These are phyloP conservation scores for Chaenogobius annularis DNA, from an alignment of 2,113 vertebrate species.

Conservation along the genomic window DNA sequence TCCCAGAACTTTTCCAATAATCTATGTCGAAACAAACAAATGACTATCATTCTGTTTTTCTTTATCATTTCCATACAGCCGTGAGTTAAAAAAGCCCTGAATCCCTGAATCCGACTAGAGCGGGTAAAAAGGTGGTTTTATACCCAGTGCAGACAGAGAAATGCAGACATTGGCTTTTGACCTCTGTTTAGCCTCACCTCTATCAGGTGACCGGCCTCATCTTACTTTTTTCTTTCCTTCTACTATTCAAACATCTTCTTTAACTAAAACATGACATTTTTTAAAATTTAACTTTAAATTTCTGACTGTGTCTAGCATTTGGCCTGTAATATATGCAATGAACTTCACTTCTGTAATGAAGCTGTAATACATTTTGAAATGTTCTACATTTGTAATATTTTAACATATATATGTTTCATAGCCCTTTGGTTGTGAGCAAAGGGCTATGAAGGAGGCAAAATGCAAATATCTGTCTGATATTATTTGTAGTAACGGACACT, in stretches of 20 bases:
- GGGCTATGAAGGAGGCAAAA: too few species aligned
- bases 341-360: neutral
- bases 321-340: neutral
- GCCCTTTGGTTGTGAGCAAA: too few species aligned
- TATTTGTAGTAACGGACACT: too few species aligned
- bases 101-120: constrained; percentile 3
- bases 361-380: neutral
- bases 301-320: neutral
- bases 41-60: constrained; percentile 5
- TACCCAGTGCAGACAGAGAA: constrained; percentile 11
- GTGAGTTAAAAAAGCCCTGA: neutral
- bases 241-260: neutral
- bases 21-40: neutral
- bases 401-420: too few species aligned
- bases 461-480: too few species aligned
- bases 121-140: neutral
- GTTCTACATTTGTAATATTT: neutral
- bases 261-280: too few species aligned
- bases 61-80: constrained; percentile 3
- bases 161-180: constrained; percentile 13
- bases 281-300: neutral
- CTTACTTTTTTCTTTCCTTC: neutral
- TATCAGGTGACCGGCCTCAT: constrained; percentile 12
- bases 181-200: constrained; percentile 5
- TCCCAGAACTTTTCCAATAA: neutral